phyloP scores from a whole-genome alignment of 2,797 vertebrate species.

The Sebastes vulpes region DNA sequence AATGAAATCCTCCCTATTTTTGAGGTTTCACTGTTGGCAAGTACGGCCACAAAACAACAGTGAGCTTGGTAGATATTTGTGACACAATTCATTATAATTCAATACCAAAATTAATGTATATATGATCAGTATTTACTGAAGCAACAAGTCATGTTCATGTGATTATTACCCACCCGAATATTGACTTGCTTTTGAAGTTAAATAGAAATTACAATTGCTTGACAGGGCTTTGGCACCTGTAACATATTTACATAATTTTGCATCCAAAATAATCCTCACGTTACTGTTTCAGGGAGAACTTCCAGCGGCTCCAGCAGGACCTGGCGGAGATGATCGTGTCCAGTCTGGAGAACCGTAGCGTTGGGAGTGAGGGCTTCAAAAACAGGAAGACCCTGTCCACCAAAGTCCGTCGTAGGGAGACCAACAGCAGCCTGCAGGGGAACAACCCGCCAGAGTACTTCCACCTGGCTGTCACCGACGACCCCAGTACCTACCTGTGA shows the following conservation, averaged over 20 bases:
- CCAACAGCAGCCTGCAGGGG: slow-evolving; percentile 75
- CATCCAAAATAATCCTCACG: background rate
- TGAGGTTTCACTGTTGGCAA: no score
- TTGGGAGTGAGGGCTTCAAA: slow-evolving; percentile 66
- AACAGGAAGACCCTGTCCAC: slow-evolving; percentile 83
- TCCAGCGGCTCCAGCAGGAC: slow-evolving; percentile 92
- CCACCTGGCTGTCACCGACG: slow-evolving; percentile 88
- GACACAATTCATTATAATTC: background rate
- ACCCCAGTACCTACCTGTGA: slow-evolving; percentile 82
- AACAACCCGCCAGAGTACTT: slow-evolving; percentile 91
- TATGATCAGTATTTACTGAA: background rate
- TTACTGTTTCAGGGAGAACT: slow-evolving; percentile 89
- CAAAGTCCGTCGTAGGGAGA: slow-evolving; percentile 84
- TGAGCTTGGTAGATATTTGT: background rate
- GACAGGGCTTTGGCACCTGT: background rate
- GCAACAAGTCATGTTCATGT: background rate
- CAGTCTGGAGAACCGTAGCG: slow-evolving; percentile 85
- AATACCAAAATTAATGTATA: background rate
- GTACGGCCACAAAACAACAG: background rate
- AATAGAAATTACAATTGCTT: background rate
- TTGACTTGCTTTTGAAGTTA: background rate
- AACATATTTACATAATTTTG: background rate
- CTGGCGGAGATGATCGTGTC: slow-evolving; percentile 92
- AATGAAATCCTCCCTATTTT: no score
- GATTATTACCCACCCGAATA: background rate